Percentiles rank a stretch among this genome's conserved stretches.
phyloP scores from a whole-genome alignment of 2,797 vertebrate species.

The Alauda arvensis region DNA sequence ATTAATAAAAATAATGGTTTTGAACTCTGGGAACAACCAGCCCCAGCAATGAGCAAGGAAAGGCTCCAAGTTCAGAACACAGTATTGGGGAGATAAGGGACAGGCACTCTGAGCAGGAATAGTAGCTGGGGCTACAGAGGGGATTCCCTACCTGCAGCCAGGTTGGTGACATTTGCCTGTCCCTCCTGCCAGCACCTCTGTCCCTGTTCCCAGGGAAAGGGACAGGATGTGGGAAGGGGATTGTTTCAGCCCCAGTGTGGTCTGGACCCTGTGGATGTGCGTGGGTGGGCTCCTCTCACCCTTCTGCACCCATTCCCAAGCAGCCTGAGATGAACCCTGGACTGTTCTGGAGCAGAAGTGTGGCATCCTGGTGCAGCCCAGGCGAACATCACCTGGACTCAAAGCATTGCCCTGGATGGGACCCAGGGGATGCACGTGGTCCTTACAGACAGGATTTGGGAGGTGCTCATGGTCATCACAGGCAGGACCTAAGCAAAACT shows the following conservation, averaged over 20 bases:
- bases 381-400: neutral
- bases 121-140: neutral
- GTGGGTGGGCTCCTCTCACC: neutral
- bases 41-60: neutral
- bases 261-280: neutral
- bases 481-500: neutral
- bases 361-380: neutral
- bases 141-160: neutral
- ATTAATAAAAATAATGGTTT: constrained; percentile 62
- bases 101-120: neutral
- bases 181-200: neutral
- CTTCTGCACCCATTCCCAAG: neutral
- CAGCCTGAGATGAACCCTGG: neutral
- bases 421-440: rapidly evolving
- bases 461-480: neutral
- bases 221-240: neutral
- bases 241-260: neutral
- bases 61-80: neutral
- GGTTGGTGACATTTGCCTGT: neutral
- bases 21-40: constrained; percentile 50
- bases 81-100: neutral
- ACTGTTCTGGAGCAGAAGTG: rapidly evolving
- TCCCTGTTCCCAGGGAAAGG: neutral
- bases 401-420: neutral
- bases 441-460: neutral